Evolutionary conservation across 2,888 invertebrate genomes (phyloP).

Genomic region (Tortrix viridana): DNA sequence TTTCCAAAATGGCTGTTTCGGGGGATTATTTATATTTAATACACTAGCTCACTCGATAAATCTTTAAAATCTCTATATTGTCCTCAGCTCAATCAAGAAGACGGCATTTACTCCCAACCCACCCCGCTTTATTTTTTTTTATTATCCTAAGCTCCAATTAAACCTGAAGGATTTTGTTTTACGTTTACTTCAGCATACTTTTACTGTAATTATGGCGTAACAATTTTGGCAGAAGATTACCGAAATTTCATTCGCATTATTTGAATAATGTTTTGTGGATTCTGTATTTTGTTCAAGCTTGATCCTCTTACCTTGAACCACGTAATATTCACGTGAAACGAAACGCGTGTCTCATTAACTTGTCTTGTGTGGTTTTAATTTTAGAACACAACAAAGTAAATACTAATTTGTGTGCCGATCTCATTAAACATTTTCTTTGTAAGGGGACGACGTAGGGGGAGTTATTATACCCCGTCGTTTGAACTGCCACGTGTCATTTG

Average conservation of each 20-base stretch:
- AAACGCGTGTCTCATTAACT: conserved; percentile 6
- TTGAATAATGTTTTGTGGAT: conserved; percentile 15
- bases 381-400: conserved; percentile 8
- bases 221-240: conserved; percentile 24
- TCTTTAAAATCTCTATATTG: conserved; percentile 45
- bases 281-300: conserved; percentile 3
- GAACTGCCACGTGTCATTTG: no score
- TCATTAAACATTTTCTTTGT: conserved; percentile 12
- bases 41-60: conserved; percentile 24
- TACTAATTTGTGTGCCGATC: conserved; percentile 19
- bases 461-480: no score
- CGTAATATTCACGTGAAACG: not conserved
- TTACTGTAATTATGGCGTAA: conserved; percentile 43
- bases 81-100: conserved; percentile 49
- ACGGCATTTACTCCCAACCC: conserved; percentile 48
- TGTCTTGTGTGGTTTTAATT: conserved; percentile 5
- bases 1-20: conserved; percentile 8
- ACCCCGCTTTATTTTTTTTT: conserved; percentile 50
- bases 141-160: conserved; percentile 47
- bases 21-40: conserved; percentile 20
- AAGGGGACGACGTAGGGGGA: not conserved
- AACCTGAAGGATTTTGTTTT: conserved; percentile 46
- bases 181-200: conserved; percentile 41
- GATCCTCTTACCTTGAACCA: no score
- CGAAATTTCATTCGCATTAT: conserved; percentile 16